Evolutionary conservation across 2,113 vertebrate species (phyloP).

Genomic region (Passer montanus): DNA sequence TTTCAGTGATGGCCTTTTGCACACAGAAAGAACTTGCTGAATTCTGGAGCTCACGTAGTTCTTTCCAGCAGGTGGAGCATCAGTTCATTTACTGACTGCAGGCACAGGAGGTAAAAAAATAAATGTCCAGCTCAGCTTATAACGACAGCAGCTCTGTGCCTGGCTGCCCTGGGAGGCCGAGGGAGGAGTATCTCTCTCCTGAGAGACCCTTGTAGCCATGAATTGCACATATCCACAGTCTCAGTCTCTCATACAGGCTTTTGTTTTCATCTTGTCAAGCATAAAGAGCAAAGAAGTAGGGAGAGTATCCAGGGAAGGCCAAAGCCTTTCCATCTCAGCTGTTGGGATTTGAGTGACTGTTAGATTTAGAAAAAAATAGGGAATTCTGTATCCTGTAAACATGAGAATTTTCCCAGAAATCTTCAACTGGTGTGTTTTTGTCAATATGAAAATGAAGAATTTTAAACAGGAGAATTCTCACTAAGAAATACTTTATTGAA

Average conservation of each 20-base stretch:
- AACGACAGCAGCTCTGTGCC: neutral
- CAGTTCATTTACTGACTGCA: neutral
- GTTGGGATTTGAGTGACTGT: neutral
- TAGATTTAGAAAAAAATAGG: neutral
- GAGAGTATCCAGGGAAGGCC: neutral
- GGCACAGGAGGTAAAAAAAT: neutral
- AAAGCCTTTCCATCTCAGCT: neutral
- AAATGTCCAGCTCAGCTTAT: neutral
- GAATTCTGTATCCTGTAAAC: neutral
- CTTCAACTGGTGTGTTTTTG: neutral
- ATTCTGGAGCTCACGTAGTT: neutral
- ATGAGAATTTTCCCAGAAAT: neutral
- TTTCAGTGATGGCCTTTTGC: neutral
- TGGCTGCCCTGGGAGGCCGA: neutral
- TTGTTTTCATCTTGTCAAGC: neutral
- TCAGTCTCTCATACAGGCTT: neutral
- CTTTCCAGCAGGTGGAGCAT: constrained; percentile 63
- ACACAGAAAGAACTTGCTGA: neutral
- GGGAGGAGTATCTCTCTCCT: neutral
- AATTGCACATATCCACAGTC: neutral
- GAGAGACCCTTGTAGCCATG: neutral
- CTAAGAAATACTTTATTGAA: neutral
- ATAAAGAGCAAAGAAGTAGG: neutral
- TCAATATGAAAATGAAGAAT: neutral
- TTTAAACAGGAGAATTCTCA: neutral